Evolutionary conservation across 2,888 invertebrate species (phyloP), one percentile per base, ranked within the genome.

Genomic region (Morpho deidamia): DNA sequence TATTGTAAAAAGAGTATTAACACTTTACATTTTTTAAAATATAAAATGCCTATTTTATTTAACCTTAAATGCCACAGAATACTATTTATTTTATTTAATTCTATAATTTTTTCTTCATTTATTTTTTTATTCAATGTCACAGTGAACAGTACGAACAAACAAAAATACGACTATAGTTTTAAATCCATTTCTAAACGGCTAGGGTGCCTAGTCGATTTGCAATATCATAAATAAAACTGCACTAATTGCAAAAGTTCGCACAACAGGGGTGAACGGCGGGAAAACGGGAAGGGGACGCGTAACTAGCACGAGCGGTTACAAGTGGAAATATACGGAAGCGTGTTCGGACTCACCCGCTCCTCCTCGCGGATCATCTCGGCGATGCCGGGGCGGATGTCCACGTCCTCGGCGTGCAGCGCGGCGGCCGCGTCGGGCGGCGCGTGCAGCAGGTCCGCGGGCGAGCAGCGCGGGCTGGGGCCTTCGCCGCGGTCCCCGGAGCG

Each of bases 291-390:
- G 42, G 61, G 53, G 55, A 45, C 52, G 54, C 53, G 43, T 48
- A 53, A 32, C 59, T 39, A 40, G 53, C 11, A 37, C 32, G 51
- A 12, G 14, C 14, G 14, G 1, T 14, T 14, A 14, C 14, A 14
- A 14, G 23, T 23, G 41, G 11, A 8, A 12, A 45, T n/a, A 39
- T 33, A 8, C 44, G 7, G 14, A 8, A 11, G 11, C 7, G 11
- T 10, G 11, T 38, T 2, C 34, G 35, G 53, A 95, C 96, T 96
- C 84, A 97, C 97, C 95, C 97, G 92, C 92, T 97, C 97, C 91
- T 97, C 97, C 92, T 97, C 97, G 81, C 97, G 95, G 80, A 97
- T 97, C 96, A 97, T 97, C 92, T 97, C 97, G 61, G 96, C 96
- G 91, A 97, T 97, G 87, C 96, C 97, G 50, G 97, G 97, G 72